Evolutionary conservation across 2,797 vertebrate genomes (phyloP).

Genomic region (Distichodus sexfasciatus): DNA sequence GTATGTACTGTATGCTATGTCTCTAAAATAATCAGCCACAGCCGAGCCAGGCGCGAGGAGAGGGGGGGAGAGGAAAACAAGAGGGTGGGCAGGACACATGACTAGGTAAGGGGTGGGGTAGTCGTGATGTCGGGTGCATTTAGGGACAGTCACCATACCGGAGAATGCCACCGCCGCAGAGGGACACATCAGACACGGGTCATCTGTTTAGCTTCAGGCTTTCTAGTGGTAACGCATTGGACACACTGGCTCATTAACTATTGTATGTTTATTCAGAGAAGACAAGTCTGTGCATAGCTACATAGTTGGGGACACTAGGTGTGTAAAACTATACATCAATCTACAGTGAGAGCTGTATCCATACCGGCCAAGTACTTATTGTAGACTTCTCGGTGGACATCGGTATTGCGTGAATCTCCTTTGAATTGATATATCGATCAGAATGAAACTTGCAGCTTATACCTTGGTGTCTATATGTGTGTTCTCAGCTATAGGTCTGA

Average conservation of each 20-base stretch:
- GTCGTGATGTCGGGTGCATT: not conserved
- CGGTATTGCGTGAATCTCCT: no score
- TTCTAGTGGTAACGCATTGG: not conserved
- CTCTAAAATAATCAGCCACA: conserved; percentile 56
- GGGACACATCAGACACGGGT: not conserved
- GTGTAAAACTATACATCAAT: no score
- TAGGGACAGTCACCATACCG: conserved; percentile 1
- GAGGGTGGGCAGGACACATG: not conserved
- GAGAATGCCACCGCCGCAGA: not conserved
- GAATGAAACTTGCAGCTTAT: no score
- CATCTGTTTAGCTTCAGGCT: conserved; percentile 11
- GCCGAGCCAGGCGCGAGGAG: not conserved
- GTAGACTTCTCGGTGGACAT: no score
- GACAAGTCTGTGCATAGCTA: not conserved
- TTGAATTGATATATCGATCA: no score
- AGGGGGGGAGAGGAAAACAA: not conserved
- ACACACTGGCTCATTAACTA: conserved; percentile 10
- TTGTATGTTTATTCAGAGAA: not conserved
- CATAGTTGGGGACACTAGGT: no score
- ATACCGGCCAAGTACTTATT: no score
- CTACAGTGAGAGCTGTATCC: no score
- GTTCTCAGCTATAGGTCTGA: not conserved
- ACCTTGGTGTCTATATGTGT: not conserved
- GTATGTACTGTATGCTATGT: conserved; percentile 62
- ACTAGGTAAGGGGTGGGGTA: not conserved